A percentile compares a stretch with the other conserved stretches of the same genome.
Conservation (phyloP, 2,797 vertebrate genomes). For the Macropodus opercularis region DNA sequence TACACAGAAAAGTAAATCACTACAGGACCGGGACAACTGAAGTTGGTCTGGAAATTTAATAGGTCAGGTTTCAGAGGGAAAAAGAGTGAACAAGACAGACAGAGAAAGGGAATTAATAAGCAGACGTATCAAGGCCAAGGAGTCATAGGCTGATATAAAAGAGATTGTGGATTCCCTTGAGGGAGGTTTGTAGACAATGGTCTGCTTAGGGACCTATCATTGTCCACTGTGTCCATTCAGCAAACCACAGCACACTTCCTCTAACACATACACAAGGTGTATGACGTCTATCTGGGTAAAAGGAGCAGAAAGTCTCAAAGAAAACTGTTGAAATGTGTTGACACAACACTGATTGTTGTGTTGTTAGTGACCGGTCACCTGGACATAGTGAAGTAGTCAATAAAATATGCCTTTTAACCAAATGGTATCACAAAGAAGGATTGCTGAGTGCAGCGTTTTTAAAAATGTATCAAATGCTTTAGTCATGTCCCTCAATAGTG, state of each 20-base stretch:
- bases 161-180: constrained; percentile 44
- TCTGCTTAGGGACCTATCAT: constrained; percentile 44
- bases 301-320: no score
- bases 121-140: constrained; percentile 27
- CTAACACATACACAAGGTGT: constrained; percentile 24
- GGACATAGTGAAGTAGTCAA: no score
- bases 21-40: constrained; percentile 54
- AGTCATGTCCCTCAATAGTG: no score
- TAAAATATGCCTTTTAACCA: no score
- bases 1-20: constrained; percentile 37
- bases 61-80: constrained; percentile 45
- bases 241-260: constrained; percentile 57
- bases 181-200: constrained; percentile 24
- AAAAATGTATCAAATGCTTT: no score
- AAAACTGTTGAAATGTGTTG: no score
- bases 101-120: constrained; percentile 45
- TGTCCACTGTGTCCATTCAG: constrained; percentile 58
- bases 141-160: constrained; percentile 43
- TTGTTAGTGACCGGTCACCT: no score
- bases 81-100: constrained; percentile 4
- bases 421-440: no score
- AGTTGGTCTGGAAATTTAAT: constrained; percentile 46
- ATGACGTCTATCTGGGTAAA: constrained; percentile 46
- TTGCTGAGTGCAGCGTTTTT: no score
- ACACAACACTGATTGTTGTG: no score